Evolutionary conservation across 1,140 invertebrate genomes (phyloP).

Genomic region (Cyphomyrmex costatus): DNA sequence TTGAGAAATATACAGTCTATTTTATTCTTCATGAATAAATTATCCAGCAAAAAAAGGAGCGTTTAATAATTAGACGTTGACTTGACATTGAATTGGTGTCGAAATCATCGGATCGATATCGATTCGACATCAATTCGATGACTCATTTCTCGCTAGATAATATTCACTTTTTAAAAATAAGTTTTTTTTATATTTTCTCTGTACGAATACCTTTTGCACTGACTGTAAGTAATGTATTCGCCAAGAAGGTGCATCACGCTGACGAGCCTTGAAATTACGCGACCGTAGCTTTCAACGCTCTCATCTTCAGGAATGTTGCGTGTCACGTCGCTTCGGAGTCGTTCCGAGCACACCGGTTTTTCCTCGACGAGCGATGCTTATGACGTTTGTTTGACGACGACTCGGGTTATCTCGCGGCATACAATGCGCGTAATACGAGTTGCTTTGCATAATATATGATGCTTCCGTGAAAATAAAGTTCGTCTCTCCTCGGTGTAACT

Average conservation of each 20-base stretch:
- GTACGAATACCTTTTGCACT: too few relatives aligned
- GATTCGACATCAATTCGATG: too few relatives aligned
- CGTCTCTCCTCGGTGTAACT: background rate
- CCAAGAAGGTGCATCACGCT: background rate
- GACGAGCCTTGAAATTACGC: background rate
- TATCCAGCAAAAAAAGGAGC: too few relatives aligned
- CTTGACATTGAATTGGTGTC: too few relatives aligned
- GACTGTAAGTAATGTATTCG: background rate
- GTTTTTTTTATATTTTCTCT: too few relatives aligned
- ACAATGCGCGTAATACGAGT: conserved; percentile 23
- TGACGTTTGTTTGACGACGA: conserved; percentile 63
- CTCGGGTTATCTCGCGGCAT: conserved; percentile 51
- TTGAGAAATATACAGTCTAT: too few relatives aligned
- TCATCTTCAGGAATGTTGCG: conserved; percentile 43
- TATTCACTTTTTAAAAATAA: too few relatives aligned
- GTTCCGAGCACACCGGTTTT: conserved; percentile 27
- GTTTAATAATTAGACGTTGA: too few relatives aligned
- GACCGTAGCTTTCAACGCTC: background rate
- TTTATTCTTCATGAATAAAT: too few relatives aligned
- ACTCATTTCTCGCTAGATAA: too few relatives aligned
- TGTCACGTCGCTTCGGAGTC: background rate
- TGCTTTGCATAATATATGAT: conserved; percentile 48
- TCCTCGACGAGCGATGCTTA: conserved; percentile 2
- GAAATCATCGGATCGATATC: too few relatives aligned
- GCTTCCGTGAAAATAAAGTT: conserved; percentile 37